Base-by-base conservation (phyloP, 2,888 invertebrate genomes). In the Agonopterix heracliana region DNA sequence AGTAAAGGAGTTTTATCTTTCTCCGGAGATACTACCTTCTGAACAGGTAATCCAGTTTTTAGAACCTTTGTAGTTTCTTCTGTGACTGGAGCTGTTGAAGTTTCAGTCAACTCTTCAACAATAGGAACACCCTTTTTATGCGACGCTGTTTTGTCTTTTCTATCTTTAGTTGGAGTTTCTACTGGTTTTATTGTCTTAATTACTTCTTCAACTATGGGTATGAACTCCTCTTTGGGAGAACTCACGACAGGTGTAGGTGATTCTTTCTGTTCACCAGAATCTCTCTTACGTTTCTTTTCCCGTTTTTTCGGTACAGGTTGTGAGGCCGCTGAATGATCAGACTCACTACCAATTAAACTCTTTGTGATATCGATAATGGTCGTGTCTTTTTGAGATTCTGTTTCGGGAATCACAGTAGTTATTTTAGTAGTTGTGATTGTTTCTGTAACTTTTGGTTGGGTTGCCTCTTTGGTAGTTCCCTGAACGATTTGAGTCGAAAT, bases 341-440 rank as follows among this genome's bases (percentile, higher is more conserved):
- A 63, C 53, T 78, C 77, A 57, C 62, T 74, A 7, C 54, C 67
- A 34, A 78, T 66, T 3, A 77, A 59, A 40, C 49, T 62, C 36
- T 64, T 68, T 3, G 68, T 71, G 2, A 67, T 55, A 51, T 73
- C 67, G 11, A 60, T 48, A 5, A 67, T 50, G 45, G 52, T 52
- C 2, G 49, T 54, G 12, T 65, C 64, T 53, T 60, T 63, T 5
- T 10, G 36, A 26, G 35, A 13, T 9, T 49, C 55, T 1, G 49
- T 52, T 10, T 54, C 50, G 35, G 53, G 54, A 13, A 43, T 45
- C 3, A 17, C 34, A 2, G 48, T n/a, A 11, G 51, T 46, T 45
- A 46, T 45, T 41, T 48, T 46, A n/a, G 50, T 41, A 4, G 48
- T 53, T n/a, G 41, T 53, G 8, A 43, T 44, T 13, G 44, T 49